Evolutionary conservation across 2,888 invertebrate genomes (phyloP).

Genomic region (Meliscaeva auricollis): DNA sequence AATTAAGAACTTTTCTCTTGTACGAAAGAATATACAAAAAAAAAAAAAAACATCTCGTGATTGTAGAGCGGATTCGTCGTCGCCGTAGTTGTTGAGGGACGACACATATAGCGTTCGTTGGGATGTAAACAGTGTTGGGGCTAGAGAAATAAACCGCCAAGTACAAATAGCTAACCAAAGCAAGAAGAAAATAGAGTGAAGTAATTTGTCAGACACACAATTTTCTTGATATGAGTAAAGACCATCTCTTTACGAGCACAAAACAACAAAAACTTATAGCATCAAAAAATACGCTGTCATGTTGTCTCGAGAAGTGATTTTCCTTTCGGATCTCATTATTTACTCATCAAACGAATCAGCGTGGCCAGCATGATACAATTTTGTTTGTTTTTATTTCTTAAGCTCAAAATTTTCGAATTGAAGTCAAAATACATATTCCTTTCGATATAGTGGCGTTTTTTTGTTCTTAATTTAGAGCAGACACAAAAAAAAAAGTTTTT

Average conservation of each 20-base stretch:
- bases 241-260: neutral
- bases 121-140: neutral
- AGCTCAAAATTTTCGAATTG: too few species aligned
- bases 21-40: neutral
- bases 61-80: neutral
- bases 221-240: conserved; percentile 3
- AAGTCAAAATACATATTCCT: too few species aligned
- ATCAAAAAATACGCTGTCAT: neutral
- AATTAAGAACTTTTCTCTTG: conserved; percentile 86
- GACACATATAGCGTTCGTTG: neutral
- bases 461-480: too few species aligned
- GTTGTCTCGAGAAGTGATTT: conserved; percentile 10
- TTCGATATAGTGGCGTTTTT: too few species aligned
- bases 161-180: conserved; percentile 47
- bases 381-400: too few species aligned
- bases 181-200: conserved; percentile 47
- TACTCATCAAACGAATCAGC: neutral
- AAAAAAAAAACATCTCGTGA: conserved; percentile 17
- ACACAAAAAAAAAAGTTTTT: too few species aligned
- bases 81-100: neutral
- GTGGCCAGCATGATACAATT: neutral
- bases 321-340: neutral
- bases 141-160: conserved; percentile 33
- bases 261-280: neutral
- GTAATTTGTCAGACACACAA: conserved; percentile 16